Conservation (phyloP, 23 tunicate species). For the Styela plicata region DNA sequence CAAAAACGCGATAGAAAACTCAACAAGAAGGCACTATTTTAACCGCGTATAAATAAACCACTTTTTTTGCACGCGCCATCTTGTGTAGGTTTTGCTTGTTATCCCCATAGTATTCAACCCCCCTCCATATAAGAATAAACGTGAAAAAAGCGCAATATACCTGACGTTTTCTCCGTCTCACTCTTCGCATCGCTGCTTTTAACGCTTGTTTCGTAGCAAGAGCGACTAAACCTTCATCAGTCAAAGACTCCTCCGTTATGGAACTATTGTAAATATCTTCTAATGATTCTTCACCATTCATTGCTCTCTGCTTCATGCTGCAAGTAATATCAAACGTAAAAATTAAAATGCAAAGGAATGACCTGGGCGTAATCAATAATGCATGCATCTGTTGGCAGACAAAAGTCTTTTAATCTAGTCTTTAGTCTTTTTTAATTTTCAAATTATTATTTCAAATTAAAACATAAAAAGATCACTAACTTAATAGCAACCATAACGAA, state of each 20-base stretch:
- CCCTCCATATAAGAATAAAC: too few relatives aligned
- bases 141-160: too few relatives aligned
- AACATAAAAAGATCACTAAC: neutral
- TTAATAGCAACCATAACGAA: too few relatives aligned
- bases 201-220: neutral
- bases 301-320: neutral
- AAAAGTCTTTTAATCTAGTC: too few relatives aligned
- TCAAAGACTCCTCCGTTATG: neutral
- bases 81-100: neutral
- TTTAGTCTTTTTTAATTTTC: too few relatives aligned
- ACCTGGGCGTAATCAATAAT: too few relatives aligned
- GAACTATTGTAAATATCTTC: conserved; percentile 1
- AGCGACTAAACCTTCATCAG: conserved; percentile 15
- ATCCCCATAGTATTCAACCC: neutral
- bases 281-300: neutral
- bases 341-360: neutral
- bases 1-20: neutral
- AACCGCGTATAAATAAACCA: neutral
- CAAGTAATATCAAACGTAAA: neutral
- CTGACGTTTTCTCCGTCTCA: neutral
- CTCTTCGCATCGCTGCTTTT: conserved; percentile 24
- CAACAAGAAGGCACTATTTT: neutral
- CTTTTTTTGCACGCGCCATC: neutral
- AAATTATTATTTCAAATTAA: too few relatives aligned
- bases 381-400: too few relatives aligned